Percentiles rank a stretch among this genome's conserved stretches.
phyloP scores from a whole-genome alignment of 2,113 vertebrate genomes.

The Xenopus tropicalis region UCB_Xtro_10.0 CM004450.2:29436501-29437000 shows the following conservation, averaged over 20 bases:
- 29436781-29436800: conserved; percentile 16
- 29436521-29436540: conserved; percentile 35
- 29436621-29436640: conserved; percentile 41
- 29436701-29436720: conserved; percentile 36
- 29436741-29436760: conserved; percentile 24
- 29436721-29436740: conserved; percentile 32
- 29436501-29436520: conserved; percentile 37
- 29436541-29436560: conserved; percentile 44
- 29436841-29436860: background rate
- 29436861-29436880: too few species aligned
- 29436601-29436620: conserved; percentile 39
- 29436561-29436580: conserved; percentile 44
- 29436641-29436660: conserved; percentile 41
- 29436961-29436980: too few species aligned
- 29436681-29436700: conserved; percentile 19
- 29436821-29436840: background rate
- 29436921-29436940: too few species aligned
- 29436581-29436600: conserved; percentile 45
- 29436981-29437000: too few species aligned
- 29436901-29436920: too few species aligned
- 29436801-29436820: conserved; percentile 1
- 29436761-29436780: conserved; percentile 20
- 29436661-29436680: conserved; percentile 39
- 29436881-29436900: too few species aligned
- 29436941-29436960: too few species aligned